Percentiles rank a stretch among this genome's conserved stretches.
Evolutionary conservation across 2,888 invertebrate species (phyloP).

Genomic region (Iphiclides podalirius): DNA sequence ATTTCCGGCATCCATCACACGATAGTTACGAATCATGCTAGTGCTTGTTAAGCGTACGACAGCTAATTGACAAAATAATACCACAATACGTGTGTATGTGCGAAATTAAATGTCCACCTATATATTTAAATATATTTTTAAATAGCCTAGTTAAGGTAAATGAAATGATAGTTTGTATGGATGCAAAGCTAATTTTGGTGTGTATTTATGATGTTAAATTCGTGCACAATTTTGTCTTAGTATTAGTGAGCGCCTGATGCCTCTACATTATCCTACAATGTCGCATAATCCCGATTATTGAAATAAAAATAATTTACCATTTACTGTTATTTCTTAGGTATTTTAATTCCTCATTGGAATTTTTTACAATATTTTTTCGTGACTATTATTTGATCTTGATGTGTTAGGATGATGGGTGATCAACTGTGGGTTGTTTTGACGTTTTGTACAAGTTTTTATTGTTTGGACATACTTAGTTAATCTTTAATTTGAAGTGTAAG

Average conservation of each 20-base stretch:
- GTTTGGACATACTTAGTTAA: background rate
- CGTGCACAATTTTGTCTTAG: constrained; percentile 29
- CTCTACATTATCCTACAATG: background rate
- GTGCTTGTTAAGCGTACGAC: constrained; percentile 5
- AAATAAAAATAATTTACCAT: background rate
- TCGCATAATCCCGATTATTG: background rate
- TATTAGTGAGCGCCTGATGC: constrained; percentile 12
- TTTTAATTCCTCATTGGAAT: too few species aligned
- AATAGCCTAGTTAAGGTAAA: constrained; percentile 41
- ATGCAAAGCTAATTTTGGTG: constrained; percentile 25
- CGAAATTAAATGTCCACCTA: constrained; percentile 26
- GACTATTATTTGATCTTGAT: too few species aligned
- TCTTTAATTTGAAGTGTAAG: constrained; percentile 17
- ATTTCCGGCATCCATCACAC: constrained; percentile 6
- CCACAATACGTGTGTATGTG: constrained; percentile 11
- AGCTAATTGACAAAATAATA: constrained; percentile 9
- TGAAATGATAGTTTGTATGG: constrained; percentile 49
- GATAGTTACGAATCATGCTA: constrained; percentile 10
- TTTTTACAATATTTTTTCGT: background rate
- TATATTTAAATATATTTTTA: constrained; percentile 72
- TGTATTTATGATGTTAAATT: constrained; percentile 25
- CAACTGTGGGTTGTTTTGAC: too few species aligned
- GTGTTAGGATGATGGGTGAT: too few species aligned
- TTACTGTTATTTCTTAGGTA: background rate
- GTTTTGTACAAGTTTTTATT: background rate